phyloP scores from a whole-genome alignment of 1,140 invertebrate species.

The Chionoecetes opilio region DNA sequence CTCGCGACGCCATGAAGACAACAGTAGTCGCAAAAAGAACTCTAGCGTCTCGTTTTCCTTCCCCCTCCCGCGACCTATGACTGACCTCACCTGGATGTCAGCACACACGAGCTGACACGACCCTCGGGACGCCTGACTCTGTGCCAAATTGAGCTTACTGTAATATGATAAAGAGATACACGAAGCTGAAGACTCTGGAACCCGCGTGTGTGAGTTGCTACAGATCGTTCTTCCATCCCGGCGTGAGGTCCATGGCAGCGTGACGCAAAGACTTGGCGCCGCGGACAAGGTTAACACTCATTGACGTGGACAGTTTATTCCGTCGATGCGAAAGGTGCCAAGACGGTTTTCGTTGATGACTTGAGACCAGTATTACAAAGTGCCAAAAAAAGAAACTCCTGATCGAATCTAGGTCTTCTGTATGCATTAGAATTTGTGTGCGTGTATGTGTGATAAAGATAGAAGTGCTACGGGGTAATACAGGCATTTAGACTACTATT shows the following conservation, averaged over 20 bases:
- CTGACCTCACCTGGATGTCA: slow-evolving; percentile 2
- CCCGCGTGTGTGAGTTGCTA: background rate
- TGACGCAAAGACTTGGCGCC: background rate
- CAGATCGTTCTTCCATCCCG: background rate
- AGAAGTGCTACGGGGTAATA: no score
- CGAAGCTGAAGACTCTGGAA: background rate
- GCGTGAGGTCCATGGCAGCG: background rate
- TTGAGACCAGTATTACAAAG: slow-evolving; percentile 20
- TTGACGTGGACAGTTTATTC: background rate
- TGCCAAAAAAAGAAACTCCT: background rate
- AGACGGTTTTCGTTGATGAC: no score
- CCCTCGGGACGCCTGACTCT: background rate
- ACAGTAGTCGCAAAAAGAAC: background rate
- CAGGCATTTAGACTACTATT: no score
- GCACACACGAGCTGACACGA: background rate
- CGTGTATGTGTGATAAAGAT: no score
- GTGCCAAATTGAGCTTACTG: background rate
- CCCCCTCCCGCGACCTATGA: background rate
- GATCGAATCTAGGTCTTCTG: slow-evolving; percentile 11
- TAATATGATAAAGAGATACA: background rate
- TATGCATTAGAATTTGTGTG: background rate
- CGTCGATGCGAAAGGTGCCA: background rate
- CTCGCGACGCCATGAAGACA: slow-evolving; percentile 14
- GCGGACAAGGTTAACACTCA: background rate
- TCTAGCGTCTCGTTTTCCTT: background rate